Base-by-base conservation (phyloP, 1,140 invertebrate species). In the Megalonaias nervosa region DNA sequence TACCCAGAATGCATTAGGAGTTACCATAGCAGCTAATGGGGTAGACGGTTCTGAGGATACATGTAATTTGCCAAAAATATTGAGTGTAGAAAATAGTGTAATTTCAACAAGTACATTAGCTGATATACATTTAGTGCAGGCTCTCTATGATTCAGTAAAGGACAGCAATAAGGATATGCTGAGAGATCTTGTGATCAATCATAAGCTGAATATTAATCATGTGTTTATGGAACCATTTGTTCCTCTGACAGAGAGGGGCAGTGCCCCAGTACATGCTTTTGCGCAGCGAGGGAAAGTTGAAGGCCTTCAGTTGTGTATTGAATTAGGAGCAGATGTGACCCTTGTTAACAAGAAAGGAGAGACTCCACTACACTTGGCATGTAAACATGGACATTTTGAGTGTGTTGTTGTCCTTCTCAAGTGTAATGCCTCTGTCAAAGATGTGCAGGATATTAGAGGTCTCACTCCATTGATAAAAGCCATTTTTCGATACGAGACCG, bases 401-500 rank as follows among this genome's bases (percentile, higher is more conserved):
- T 82, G 81, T 80, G 81, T 77, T 1, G 56, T 79, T 58, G 75
- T 77, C 58, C 80, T 84, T 15, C 64, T 85, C n/a, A 61, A 74
- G 17, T 71, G 68, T 60, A 71, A 84, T 58, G 58, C 59, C 3
- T 61, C 21, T 19, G 76, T 79, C 62, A 82, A 81, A 74, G 79
- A 86, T 69, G 62, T 66, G 19, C 79, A 82, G 55, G 85, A 86
- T 66, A 84, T 80, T 16, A 80, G 83, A 55, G 85, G 85, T 13
- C 68, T 84, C 26, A 86, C 86, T 61, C 81, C 86, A 6, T 71
- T 86, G 21, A 77, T 84, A 48, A 79, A 81, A 56, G 86, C 85
- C 59, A 60, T 87, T 11, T 82, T 81, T 26, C 67, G 80, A 26
- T 82, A 76, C 64, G 77, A 82, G 31, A 73, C 69, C 48, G 81